Percentiles rank a stretch among this genome's conserved stretches.
phyloP scores from a whole-genome alignment of 2,888 invertebrate species.

The Andrena dorsata region DNA sequence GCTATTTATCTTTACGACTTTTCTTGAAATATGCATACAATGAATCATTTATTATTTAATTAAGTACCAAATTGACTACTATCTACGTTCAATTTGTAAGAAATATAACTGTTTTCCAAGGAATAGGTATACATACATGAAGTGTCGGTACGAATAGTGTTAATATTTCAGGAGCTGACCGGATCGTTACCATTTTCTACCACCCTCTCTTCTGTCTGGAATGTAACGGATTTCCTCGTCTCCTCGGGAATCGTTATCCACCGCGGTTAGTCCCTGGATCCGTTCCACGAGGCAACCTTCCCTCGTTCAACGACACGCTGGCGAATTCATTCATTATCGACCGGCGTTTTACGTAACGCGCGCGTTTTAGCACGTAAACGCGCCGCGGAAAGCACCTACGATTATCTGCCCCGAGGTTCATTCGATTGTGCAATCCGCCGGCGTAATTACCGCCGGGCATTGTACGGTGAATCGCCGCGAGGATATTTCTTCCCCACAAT shows the following conservation, averaged over 20 bases:
- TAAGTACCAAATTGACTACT: no score
- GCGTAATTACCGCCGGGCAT: constrained; percentile 32
- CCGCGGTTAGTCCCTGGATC: neutral
- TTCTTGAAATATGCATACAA: no score
- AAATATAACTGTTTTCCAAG: no score
- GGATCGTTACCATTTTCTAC: no score
- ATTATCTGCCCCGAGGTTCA: constrained; percentile 22
- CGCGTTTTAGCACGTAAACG: constrained; percentile 5
- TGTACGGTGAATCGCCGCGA: constrained; percentile 17
- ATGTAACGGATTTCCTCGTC: no score
- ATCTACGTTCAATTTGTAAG: no score
- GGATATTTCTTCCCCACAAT: constrained; percentile 19
- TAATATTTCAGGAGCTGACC: no score
- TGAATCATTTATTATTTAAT: no score
- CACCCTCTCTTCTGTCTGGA: no score
- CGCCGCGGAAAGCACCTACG: constrained; percentile 2
- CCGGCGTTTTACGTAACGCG: constrained; percentile 12
- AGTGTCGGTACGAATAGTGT: no score
- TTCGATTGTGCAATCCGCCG: constrained; percentile 16
- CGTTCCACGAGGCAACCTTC: neutral
- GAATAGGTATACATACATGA: no score
- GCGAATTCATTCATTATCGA: constrained; percentile 14
- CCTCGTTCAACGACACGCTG: constrained; percentile 15
- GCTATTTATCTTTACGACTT: no score
- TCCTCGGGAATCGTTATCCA: neutral